Evolutionary conservation across 2,888 invertebrate species (phyloP).

Genomic region (Scaptomyza cyrtandrae): DNA sequence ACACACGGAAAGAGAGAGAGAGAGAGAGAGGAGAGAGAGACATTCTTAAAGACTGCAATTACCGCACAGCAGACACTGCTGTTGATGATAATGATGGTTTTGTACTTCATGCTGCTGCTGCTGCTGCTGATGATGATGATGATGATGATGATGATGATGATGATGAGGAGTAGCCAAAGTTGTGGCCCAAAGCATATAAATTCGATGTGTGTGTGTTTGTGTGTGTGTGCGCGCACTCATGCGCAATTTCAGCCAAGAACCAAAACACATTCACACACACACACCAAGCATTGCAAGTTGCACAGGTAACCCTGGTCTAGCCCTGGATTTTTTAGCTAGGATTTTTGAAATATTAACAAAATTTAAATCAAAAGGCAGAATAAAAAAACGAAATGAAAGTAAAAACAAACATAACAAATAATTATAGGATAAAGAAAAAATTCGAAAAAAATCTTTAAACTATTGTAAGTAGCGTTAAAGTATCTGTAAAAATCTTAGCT

Average conservation of each 20-base stretch:
- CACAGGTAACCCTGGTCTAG: constrained; percentile 56
- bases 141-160: constrained; percentile 11
- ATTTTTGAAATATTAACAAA: constrained; percentile 6
- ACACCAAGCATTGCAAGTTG: constrained; percentile 37
- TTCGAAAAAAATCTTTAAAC: too few relatives aligned
- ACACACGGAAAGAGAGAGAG: constrained; percentile 14
- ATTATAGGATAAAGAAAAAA: neutral
- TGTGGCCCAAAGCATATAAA: constrained; percentile 49
- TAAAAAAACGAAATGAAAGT: neutral
- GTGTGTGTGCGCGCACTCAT: constrained; percentile 47
- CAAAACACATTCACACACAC: constrained; percentile 14
- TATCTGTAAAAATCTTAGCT: too few relatives aligned
- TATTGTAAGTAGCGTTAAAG: too few relatives aligned
- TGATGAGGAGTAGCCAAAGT: constrained; percentile 40
- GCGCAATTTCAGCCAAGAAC: constrained; percentile 65
- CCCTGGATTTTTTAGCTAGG: constrained; percentile 31
- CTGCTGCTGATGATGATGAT: neutral
- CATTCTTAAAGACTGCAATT: constrained; percentile 77
- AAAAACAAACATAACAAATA: neutral
- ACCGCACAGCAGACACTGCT: constrained; percentile 55
- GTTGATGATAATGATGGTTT: constrained; percentile 15
- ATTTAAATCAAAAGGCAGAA: neutral
- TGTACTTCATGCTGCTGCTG: neutral
- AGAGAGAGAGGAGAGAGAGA: constrained; percentile 18
- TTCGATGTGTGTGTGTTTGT: constrained; percentile 26